Conservation (phyloP, 2,888 invertebrate genomes). For the Drosophila neonasuta region DNA sequence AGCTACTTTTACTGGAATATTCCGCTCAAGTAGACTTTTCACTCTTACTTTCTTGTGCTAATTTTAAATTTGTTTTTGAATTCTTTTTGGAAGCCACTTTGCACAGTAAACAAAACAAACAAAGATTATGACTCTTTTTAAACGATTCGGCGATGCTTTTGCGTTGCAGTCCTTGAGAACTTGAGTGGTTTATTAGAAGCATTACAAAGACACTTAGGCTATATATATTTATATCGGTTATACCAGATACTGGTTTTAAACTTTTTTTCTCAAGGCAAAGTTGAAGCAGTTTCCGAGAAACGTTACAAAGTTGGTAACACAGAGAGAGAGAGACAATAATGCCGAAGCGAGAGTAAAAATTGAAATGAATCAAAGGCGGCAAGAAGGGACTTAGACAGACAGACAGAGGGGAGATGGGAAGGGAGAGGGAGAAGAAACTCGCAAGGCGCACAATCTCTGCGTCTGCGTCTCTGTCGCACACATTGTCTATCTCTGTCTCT, state of each 20-base stretch:
- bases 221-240: slow-evolving; percentile 5
- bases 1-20: background rate
- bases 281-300: slow-evolving; percentile 31
- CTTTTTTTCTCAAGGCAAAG: background rate
- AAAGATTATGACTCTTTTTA: slow-evolving; percentile 9
- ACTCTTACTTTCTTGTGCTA: background rate
- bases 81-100: background rate
- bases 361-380: slow-evolving; percentile 53
- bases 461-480: slow-evolving; percentile 8
- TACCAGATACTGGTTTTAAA: background rate
- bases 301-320: slow-evolving; percentile 43
- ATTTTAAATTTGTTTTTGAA: background rate
- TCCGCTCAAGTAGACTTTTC: background rate
- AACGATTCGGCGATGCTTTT: background rate
- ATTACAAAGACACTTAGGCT: slow-evolving; percentile 2
- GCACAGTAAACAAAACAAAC: background rate
- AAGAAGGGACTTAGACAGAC: slow-evolving; percentile 9
- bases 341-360: slow-evolving; percentile 40
- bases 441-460: slow-evolving; percentile 26
- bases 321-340: slow-evolving; percentile 18
- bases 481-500: slow-evolving; percentile 11
- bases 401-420: background rate
- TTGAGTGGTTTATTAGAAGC: background rate
- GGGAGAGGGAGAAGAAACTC: slow-evolving; percentile 10
- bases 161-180: background rate